Conservation (phyloP, 2,888 invertebrate species). For the Desoria tigrina region DNA sequence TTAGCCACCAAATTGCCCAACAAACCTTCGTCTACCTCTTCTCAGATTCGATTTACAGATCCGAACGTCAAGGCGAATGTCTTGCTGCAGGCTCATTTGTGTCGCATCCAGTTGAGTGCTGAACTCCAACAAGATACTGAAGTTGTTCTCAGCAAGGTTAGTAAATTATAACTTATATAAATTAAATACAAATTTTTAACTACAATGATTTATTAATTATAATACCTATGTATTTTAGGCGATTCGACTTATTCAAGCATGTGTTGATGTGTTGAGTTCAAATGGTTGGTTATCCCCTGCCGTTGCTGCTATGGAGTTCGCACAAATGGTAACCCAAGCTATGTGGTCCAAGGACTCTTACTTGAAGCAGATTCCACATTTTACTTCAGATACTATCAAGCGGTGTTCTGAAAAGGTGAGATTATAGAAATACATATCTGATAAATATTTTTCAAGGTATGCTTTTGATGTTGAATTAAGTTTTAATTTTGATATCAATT, state of each 20-base stretch:
- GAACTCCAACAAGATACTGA: constrained; percentile 97
- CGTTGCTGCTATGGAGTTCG: constrained; percentile 98
- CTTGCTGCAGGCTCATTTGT: constrained; percentile 91
- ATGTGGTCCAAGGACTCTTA: constrained; percentile 99
- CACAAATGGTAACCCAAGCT: constrained; percentile 99
- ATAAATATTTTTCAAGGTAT: no score
- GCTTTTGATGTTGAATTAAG: no score
- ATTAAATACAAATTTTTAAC: constrained; percentile 1
- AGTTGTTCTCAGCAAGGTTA: constrained; percentile 74
- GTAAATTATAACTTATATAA: no score
- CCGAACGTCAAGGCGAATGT: constrained; percentile 97
- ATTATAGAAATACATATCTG: background rate
- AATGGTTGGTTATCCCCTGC: constrained; percentile 98
- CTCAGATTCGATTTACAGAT: constrained; percentile 80
- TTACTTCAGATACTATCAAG: constrained; percentile 82
- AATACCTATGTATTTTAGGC: constrained; percentile 60
- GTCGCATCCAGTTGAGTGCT: constrained; percentile 88
- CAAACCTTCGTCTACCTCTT: constrained; percentile 71
- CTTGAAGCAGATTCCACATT: constrained; percentile 94
- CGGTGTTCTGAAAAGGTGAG: constrained; percentile 78
- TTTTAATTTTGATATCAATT: background rate
- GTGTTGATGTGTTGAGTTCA: constrained; percentile 86
- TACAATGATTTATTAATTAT: no score
- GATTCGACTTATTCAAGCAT: constrained; percentile 85
- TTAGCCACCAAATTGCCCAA: constrained; percentile 65